Percentiles rank a stretch among this genome's conserved stretches.
Evolutionary conservation across 2,888 invertebrate genomes (phyloP).

Genomic region (Dorcus hopei): DNA sequence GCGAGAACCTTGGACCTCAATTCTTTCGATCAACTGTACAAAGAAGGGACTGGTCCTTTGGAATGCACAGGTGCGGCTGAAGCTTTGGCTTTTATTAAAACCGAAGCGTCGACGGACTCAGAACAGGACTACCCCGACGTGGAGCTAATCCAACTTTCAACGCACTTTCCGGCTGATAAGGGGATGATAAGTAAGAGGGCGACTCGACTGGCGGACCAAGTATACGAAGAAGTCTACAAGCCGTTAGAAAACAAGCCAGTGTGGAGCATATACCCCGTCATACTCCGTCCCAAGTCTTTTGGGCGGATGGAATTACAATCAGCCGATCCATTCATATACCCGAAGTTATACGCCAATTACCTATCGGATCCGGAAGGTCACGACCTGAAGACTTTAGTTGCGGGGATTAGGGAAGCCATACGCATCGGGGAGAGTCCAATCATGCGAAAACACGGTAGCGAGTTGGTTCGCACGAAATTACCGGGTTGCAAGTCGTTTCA

Average conservation of each 20-base stretch:
- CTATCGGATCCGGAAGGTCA: constrained; percentile 62
- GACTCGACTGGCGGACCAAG: constrained; percentile 55
- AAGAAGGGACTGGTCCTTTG: constrained; percentile 52
- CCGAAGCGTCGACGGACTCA: constrained; percentile 33
- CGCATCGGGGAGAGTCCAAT: constrained; percentile 51
- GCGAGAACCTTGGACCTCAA: background rate
- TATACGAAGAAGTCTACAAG: constrained; percentile 57
- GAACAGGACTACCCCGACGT: constrained; percentile 44
- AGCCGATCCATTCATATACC: constrained; percentile 67
- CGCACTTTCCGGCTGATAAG: constrained; percentile 28
- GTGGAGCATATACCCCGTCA: constrained; percentile 59
- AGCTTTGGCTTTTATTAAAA: constrained; percentile 33
- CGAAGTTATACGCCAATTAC: constrained; percentile 76
- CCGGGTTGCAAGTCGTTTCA: constrained; percentile 52
- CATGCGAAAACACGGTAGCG: constrained; percentile 49
- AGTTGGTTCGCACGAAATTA: constrained; percentile 46
- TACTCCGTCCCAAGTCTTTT: constrained; percentile 68
- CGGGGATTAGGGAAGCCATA: constrained; percentile 49
- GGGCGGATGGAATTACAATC: constrained; percentile 67
- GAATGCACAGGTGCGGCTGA: constrained; percentile 53
- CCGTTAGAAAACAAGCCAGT: constrained; percentile 49
- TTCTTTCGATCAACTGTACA: constrained; percentile 9
- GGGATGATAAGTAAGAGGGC: constrained; percentile 15
- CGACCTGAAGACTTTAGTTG: constrained; percentile 49
- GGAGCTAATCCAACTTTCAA: constrained; percentile 29